phyloP scores from a whole-genome alignment of 1,140 invertebrate genomes.

The Drosophila miranda region DNA sequence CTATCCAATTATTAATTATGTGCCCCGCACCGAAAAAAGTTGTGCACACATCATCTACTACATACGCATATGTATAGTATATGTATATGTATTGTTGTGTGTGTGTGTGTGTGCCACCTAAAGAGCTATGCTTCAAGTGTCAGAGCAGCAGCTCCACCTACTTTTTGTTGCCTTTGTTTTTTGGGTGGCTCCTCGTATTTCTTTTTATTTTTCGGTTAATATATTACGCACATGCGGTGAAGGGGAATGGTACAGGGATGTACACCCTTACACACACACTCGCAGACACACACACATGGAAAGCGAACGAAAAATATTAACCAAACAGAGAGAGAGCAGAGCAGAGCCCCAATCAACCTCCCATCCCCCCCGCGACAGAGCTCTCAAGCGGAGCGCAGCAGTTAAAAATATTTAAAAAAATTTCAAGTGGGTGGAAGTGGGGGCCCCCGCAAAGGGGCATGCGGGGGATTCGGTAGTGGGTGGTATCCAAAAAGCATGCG shows the following conservation, averaged over 20 bases:
- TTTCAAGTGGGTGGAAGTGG: slow-evolving; percentile 52
- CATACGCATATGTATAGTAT: slow-evolving; percentile 1
- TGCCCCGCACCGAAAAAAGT: slow-evolving; percentile 22
- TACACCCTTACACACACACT: slow-evolving; percentile 12
- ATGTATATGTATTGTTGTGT: neutral
- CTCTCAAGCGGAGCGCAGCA: slow-evolving; percentile 51
- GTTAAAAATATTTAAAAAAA: slow-evolving; percentile 79
- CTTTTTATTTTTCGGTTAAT: slow-evolving; percentile 65
- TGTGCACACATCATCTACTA: slow-evolving; percentile 22
- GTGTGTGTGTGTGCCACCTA: slow-evolving; percentile 15
- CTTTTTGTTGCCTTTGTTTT: slow-evolving; percentile 40
- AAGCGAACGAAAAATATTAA: slow-evolving; percentile 66
- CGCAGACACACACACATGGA: slow-evolving; percentile 34
- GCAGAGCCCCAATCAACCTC: slow-evolving; percentile 3
- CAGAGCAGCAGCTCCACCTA: slow-evolving; percentile 65
- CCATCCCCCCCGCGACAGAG: neutral
- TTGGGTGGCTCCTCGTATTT: slow-evolving; percentile 20
- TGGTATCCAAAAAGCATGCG: slow-evolving; percentile 42
- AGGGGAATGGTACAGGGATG: neutral
- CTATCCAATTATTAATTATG: slow-evolving; percentile 59
- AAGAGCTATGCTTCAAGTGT: slow-evolving; percentile 63
- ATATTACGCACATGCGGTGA: slow-evolving; percentile 67
- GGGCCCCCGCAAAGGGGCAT: neutral
- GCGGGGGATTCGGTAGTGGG: neutral
- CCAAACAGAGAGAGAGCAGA: slow-evolving; percentile 41